Evolutionary conservation across 1,140 invertebrate species (phyloP), one percentile per base, ranked within the genome.

Genomic region (Atta colombica): DNA sequence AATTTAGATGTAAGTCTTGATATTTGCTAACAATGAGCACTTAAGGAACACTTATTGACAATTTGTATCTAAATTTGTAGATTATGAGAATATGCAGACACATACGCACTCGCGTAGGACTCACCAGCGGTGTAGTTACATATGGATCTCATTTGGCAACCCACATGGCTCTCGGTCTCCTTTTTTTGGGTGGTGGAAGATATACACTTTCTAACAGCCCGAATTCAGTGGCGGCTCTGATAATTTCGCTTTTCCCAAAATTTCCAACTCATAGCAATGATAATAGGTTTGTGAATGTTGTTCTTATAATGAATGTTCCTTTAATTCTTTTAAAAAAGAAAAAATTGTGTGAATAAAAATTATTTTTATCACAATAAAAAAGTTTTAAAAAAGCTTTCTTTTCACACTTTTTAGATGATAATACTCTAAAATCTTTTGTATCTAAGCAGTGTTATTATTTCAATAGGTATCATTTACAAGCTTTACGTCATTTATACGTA

Each of bases 241-340:
- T 99, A 55, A 98, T 98, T 93, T 98, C 99, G 2, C 98, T 99
- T 94, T 99, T 99, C 95, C 99, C 99, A 3, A 99, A 99, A 94
- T 99, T 99, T 95, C 99, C 99, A 63, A 98, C 98, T 4, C 98
- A 99, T 94, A 99, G 98, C 92, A 98, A 98, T 93, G 99, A 99
- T 93, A 99, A 99, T 94, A 97, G 98, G 97, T 98, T 72, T 51
- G 66, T 58, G 45, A 45, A 14, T 25, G 5, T 1, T 28, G 10
- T 8, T 49, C 39, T 16, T 51, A 66, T 21, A 45, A 68, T 2
- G 0, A 12, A 25, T 25, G 25, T 25, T 39, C 39, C 8, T 45
- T 68, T 5, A 51, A 51, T 51, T 14, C 0, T 35, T 45, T 2
- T 65, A 8, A 3, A 66, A 66, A 16, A 51, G 14, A 51, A 14